Evolutionary conservation across 2,888 invertebrate species (phyloP), one percentile per base, ranked within the genome.

Genomic region (Agrotis segetum): DNA sequence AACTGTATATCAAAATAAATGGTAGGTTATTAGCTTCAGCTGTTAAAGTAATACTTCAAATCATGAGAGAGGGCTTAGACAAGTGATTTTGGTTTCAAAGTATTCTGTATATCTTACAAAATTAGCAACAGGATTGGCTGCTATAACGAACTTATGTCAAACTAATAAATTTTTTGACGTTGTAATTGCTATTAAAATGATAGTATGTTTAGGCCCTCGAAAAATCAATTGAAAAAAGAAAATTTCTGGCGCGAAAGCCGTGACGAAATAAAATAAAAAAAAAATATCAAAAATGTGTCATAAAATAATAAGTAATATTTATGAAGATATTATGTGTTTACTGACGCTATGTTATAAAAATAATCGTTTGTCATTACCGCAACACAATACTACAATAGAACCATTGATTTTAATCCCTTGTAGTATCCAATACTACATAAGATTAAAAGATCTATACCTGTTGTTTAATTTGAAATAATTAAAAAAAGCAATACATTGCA

Each of bases 401-500:
- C 24, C 16, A 24, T 40, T 50, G 24, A 24, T 76, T 40, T 66
- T 58, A 71, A 74, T 62, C 19, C 13, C 11, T 34, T 71, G 68
- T 82, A 60, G 21, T 71, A 74, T 65, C 14, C 60, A 68, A 68
- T 67, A 81, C 49, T 53, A 71, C 52, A 62, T 65, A 34, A 24
- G 47, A 62, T 81, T 77, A 58, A 53, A 4, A 50, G 13, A 60
- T 67, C 29, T 77, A 60, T 67, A 21, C 29, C 2, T 21, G 24
- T 73, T 19, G n/a, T 59, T 68, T 67, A 6, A 64, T 68, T 78
- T 59, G 24, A 81, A 81, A 67, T 80, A 62, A 71, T 69, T 69
- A 50, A 74, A 56, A 61, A 69, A 83, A 84, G 85, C 84, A 84
- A 84, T 84, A 79, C 58, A 29, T 71, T 40, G 81, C 85, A 85